Evolutionary conservation across 1,140 invertebrate species (phyloP).

Genomic region (Stenopsyche tienmushanensis): DNA sequence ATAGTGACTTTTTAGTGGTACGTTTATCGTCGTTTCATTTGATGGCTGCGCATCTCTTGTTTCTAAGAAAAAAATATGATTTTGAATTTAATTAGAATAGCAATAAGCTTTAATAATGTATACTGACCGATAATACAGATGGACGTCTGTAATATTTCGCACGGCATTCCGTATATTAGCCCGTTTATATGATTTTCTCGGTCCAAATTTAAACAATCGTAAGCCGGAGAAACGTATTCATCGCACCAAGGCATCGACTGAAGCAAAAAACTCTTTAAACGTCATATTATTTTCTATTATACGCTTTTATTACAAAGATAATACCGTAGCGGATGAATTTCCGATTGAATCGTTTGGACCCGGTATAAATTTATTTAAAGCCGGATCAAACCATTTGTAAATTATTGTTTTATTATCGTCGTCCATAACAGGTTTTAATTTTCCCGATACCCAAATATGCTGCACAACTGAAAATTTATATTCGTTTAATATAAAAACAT

Average conservation of each 20-base stretch:
- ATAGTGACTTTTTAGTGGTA: no score
- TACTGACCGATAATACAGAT: conserved; percentile 53
- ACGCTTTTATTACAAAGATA: not conserved
- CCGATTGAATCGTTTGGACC: not conserved
- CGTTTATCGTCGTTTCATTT: no score
- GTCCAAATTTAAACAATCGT: conserved; percentile 53
- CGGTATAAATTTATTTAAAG: not conserved
- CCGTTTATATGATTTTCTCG: conserved; percentile 50
- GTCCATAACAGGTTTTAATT: not conserved
- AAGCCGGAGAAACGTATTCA: conserved; percentile 45
- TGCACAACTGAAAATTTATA: conserved; percentile 6
- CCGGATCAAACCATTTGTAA: conserved; percentile 6
- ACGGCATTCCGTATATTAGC: conserved; percentile 49
- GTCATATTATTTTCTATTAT: not conserved
- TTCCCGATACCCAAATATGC: conserved; percentile 29
- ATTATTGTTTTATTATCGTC: no score
- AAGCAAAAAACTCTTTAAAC: not conserved
- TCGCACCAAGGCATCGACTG: conserved; percentile 46
- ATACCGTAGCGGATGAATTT: no score
- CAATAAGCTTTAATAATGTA: no score
- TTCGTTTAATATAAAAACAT: not conserved
- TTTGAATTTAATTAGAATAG: no score
- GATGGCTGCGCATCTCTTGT: no score
- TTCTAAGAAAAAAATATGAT: no score
- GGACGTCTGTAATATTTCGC: conserved; percentile 50